These are phyloP conservation scores for Xenopus petersii DNA, from an alignment of 2,797 vertebrate genomes.

Conservation along the genomic window DNA sequence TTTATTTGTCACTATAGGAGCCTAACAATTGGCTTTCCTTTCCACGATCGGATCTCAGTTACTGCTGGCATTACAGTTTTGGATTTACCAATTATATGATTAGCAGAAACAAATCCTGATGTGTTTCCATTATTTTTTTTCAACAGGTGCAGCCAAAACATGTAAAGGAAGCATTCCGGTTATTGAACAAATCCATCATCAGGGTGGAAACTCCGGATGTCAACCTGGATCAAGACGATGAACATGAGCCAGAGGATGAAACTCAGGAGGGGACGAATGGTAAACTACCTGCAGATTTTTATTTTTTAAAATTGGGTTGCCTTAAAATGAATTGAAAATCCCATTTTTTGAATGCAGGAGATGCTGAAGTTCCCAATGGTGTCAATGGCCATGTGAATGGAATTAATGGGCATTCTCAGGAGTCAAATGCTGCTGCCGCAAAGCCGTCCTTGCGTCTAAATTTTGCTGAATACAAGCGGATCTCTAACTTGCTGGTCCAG, in stretches of 20 bases:
- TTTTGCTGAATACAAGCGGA: constrained; percentile 85
- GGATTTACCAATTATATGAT: too few species aligned
- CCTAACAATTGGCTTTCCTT: too few species aligned
- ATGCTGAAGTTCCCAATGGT: constrained; percentile 67
- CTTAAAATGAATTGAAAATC: too few species aligned
- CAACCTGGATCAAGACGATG: constrained; percentile 91
- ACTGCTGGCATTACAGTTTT: too few species aligned
- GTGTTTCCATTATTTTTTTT: constrained; percentile 13
- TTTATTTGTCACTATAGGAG: too few species aligned
- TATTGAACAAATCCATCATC: constrained; percentile 97
- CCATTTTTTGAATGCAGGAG: constrained; percentile 61
- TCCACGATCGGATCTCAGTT: too few species aligned
- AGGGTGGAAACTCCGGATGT: constrained; percentile 95
- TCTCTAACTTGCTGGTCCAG: constrained; percentile 92
- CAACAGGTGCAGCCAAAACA: constrained; percentile 94
- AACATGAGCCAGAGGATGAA: constrained; percentile 72
- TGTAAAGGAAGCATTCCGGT: constrained; percentile 95
- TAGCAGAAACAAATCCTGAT: too few species aligned
- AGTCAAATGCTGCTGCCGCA: constrained; percentile 55
- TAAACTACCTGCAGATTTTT: constrained; percentile 39
- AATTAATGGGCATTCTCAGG: constrained; percentile 64
- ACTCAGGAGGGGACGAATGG: constrained; percentile 65
- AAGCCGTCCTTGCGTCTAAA: constrained; percentile 83
- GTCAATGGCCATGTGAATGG: constrained; percentile 67
- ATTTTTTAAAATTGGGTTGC: too few species aligned